phyloP scores from a whole-genome alignment of 1,140 invertebrate genomes.

The Meloidogyne floridensis region DNA sequence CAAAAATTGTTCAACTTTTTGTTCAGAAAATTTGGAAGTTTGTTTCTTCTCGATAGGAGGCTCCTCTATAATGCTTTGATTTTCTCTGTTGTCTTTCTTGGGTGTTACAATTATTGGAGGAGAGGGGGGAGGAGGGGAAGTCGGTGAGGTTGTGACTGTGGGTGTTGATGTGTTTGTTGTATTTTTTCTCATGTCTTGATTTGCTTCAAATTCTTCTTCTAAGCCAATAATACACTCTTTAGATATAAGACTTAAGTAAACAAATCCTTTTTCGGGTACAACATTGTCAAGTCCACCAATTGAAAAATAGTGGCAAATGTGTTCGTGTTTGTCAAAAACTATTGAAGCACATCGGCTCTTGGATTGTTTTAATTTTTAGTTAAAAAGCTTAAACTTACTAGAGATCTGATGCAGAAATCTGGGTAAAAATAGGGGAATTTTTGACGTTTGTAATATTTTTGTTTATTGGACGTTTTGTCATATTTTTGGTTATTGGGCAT shows the following conservation, averaged over 20 bases:
- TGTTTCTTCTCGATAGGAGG: too few species aligned
- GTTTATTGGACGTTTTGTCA: background rate
- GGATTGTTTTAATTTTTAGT: background rate
- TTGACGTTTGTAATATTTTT: too few species aligned
- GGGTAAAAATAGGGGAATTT: background rate
- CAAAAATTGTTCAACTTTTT: background rate
- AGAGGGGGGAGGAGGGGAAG: too few species aligned
- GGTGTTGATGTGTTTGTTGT: background rate
- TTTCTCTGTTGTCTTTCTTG: background rate
- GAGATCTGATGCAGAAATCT: conserved; percentile 23
- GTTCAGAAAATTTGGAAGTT: background rate
- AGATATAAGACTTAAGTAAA: conserved; percentile 1
- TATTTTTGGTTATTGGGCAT: background rate
- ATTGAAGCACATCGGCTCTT: conserved; percentile 21
- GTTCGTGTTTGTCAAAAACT: conserved; percentile 15
- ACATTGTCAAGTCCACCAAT: background rate
- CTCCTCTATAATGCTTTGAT: too few species aligned
- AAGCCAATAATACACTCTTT: background rate
- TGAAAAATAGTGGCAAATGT: conserved; percentile 21
- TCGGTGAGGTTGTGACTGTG: background rate
- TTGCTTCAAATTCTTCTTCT: background rate
- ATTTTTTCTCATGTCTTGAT: background rate
- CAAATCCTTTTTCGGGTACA: conserved; percentile 20
- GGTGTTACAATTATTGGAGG: background rate
- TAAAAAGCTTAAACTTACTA: background rate